Evolutionary conservation across 2,888 invertebrate species (phyloP), one percentile per base, ranked within the genome.

Genomic region (Sesamia inferens): DNA sequence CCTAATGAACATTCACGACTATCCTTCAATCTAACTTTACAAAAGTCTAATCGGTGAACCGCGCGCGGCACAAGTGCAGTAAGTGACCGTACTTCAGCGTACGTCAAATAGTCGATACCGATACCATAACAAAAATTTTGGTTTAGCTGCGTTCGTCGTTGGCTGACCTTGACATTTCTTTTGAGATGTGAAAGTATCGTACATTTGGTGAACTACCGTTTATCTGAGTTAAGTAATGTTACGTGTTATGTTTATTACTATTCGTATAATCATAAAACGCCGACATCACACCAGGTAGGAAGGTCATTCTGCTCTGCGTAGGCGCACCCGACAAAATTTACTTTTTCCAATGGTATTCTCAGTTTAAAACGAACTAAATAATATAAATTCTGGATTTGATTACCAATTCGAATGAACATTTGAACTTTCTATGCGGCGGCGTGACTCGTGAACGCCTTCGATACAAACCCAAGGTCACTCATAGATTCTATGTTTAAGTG

Each of bases 141-240:
- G 64, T 70, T 39, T 61, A 55, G 63, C 77, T 69, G 48, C 58
- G 58, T 67, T 48, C 62, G 63, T 74, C 44, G 69, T 58, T 57
- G 76, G 74, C 63, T 67, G 80, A 81, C 89, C 89, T 88, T 89
- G 89, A 85, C 85, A 86, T 78, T 78, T 85, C 78, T 82, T 68
- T 66, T 63, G 63, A 76, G 69, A 83, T 82, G 90, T 90, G 90
- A 90, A 90, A 90, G 90, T 88, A 87, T 81, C 78, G 72, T 79
- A 79, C 76, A 85, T 88, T 88, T 83, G 84, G 86, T 85, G 79
- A 79, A 78, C 84, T 84, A 84, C 85, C 80, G 87, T 88, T 87
- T 89, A 89, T 88, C 86, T 87, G 75, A 81, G 73, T 88, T 89
- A 89, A 90, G 88, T 89, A 88, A 88, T 81, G 85, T 90, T 89